These are phyloP conservation scores for Lutjanus campechanus DNA, from an alignment of 2,797 vertebrate genomes.

Conservation along the genomic window DNA sequence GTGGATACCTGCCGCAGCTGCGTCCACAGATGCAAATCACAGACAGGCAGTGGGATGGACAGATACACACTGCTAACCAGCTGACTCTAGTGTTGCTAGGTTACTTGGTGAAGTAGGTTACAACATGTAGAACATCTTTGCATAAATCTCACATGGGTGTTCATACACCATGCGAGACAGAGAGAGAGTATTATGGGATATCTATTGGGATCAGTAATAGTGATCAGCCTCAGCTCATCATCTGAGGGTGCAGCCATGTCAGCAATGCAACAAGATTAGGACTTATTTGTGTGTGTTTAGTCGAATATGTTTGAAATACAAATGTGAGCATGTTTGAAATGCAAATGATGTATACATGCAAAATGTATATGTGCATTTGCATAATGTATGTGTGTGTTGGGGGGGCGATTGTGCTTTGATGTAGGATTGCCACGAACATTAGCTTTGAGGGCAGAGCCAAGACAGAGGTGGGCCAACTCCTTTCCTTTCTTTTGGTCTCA, in stretches of 20 bases:
- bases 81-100: constrained; percentile 84
- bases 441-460: constrained; percentile 46
- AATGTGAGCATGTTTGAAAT: constrained; percentile 56
- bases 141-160: constrained; percentile 74
- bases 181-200: constrained; percentile 5
- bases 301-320: constrained; percentile 37
- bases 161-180: constrained; percentile 32
- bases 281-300: constrained; percentile 33
- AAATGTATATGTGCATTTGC: constrained; percentile 66
- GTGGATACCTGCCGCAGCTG: constrained; percentile 25
- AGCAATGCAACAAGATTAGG: constrained; percentile 22
- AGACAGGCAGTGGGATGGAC: constrained; percentile 45
- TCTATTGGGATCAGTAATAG: constrained; percentile 48
- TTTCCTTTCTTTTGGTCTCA: not conserved
- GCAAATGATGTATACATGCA: constrained; percentile 59
- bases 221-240: constrained; percentile 33
- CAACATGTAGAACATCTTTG: constrained; percentile 78
- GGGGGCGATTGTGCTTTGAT: constrained; percentile 51
- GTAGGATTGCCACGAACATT: constrained; percentile 34
- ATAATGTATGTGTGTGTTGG: constrained; percentile 54
- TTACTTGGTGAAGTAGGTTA: constrained; percentile 84
- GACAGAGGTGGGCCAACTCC: constrained; percentile 20
- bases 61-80: constrained; percentile 55
- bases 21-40: constrained; percentile 69
- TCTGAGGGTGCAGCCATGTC: not conserved